phyloP scores from a whole-genome alignment of 2,113 vertebrate genomes.

The Chelonoidis abingdonii region DNA sequence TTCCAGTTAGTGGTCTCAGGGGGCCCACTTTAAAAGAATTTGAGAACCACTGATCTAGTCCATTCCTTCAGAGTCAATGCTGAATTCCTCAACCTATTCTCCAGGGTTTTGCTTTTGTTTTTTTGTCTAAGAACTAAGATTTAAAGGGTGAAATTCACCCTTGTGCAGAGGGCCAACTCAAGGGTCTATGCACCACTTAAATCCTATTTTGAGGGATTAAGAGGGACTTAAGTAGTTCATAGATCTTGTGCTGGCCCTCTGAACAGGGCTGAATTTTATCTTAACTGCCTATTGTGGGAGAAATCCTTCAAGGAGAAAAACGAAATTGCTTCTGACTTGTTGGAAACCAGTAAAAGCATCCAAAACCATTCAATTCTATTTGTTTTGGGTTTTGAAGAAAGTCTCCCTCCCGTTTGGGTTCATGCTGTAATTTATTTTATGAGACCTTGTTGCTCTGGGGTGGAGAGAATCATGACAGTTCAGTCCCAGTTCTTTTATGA shows the following conservation, averaged over 20 bases:
- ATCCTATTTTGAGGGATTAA: background rate
- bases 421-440: constrained; percentile 61
- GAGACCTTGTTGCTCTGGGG: constrained; percentile 28
- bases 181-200: background rate
- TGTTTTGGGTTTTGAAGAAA: constrained; percentile 65
- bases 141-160: background rate
- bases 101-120: background rate
- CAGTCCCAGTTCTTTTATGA: constrained; percentile 45
- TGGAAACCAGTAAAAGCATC: constrained; percentile 49
- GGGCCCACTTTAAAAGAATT: background rate
- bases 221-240: constrained; percentile 2
- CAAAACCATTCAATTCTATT: constrained; percentile 47
- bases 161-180: background rate
- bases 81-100: background rate
- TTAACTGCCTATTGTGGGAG: constrained; percentile 40
- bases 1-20: background rate
- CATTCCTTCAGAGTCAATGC: background rate
- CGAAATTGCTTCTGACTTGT: constrained; percentile 42
- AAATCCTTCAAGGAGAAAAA: constrained; percentile 36
- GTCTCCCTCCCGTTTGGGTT: constrained; percentile 33
- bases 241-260: constrained; percentile 11
- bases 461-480: constrained; percentile 56
- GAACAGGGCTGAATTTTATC: background rate
- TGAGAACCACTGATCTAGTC: background rate
- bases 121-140: background rate